Percentiles rank a stretch among this genome's conserved stretches.
Conservation (phyloP, 2,797 vertebrate species). For the Neosilurus hyrtlii region DNA sequence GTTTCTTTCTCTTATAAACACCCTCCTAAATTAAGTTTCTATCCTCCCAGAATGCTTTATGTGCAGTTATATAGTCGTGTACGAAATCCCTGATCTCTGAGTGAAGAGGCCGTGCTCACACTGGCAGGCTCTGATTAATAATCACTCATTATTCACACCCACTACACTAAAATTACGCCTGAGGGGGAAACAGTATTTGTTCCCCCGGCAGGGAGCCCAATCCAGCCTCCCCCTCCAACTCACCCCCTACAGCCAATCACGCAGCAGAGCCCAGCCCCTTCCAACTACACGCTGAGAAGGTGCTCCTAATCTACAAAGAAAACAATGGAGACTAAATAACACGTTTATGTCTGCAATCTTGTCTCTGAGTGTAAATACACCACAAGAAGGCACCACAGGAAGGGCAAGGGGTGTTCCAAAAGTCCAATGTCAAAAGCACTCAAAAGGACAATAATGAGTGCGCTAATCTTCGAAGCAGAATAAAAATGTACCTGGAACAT, state of each 20-base stretch:
- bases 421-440: constrained; percentile 58
- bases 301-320: constrained; percentile 59
- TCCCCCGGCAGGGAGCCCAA: constrained; percentile 79
- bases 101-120: constrained; percentile 57
- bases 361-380: constrained; percentile 53
- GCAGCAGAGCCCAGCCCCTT: constrained; percentile 73
- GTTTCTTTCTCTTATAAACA: neutral
- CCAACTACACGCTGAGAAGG: constrained; percentile 50
- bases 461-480: constrained; percentile 12
- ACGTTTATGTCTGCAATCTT: constrained; percentile 60
- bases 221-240: constrained; percentile 75
- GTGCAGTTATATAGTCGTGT: constrained; percentile 1
- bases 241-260: constrained; percentile 77
- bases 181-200: constrained; percentile 83
- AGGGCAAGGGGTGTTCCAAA: constrained; percentile 48
- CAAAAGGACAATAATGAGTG: constrained; percentile 48
- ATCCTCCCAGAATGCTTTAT: neutral
- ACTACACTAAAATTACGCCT: constrained; percentile 86
- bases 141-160: constrained; percentile 91
- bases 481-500: neutral
- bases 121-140: constrained; percentile 81
- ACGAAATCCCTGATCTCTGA: constrained; percentile 37
- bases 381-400: constrained; percentile 51
- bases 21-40: neutral
- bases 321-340: constrained; percentile 60